phyloP scores from a whole-genome alignment of 2,888 invertebrate genomes.

The Polydrusus tereticollis region DNA sequence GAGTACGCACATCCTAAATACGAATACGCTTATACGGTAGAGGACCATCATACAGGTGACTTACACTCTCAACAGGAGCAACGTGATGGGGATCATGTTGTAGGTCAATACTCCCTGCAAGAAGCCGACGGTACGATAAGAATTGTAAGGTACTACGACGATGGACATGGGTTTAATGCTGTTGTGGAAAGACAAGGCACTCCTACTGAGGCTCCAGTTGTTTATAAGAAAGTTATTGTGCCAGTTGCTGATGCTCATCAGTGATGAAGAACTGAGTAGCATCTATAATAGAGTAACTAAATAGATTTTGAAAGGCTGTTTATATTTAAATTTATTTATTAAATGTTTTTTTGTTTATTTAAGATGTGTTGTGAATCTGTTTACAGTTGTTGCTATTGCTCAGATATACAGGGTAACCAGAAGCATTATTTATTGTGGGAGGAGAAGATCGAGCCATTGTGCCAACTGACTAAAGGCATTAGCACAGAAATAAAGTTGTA shows the following conservation, averaged over 20 bases:
- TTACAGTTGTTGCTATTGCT: neutral
- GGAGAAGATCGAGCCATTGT: too few species aligned
- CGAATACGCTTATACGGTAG: conserved; percentile 80
- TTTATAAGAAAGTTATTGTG: conserved; percentile 17
- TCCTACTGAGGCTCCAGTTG: conserved; percentile 19
- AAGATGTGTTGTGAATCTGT: neutral
- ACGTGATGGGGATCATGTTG: conserved; percentile 80
- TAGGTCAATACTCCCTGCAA: conserved; percentile 78
- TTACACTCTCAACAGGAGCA: conserved; percentile 80
- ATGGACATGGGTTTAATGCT: conserved; percentile 81
- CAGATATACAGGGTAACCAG: too few species aligned
- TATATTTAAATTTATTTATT: neutral
- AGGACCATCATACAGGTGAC: conserved; percentile 80
- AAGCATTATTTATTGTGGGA: too few species aligned
- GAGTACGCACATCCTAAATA: conserved; percentile 80
- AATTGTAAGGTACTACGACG: conserved; percentile 80
- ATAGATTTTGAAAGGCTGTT: neutral
- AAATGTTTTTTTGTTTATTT: conserved; percentile 6
- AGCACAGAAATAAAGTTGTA: too few species aligned
- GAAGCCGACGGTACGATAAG: conserved; percentile 82
- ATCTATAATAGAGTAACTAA: too few species aligned
- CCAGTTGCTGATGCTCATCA: conserved; percentile 9
- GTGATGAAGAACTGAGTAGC: neutral
- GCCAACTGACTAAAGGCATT: too few species aligned
- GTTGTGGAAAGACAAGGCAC: conserved; percentile 67